Base-by-base conservation (phyloP, 2,888 invertebrate genomes). In the Protula sp. region DNA sequence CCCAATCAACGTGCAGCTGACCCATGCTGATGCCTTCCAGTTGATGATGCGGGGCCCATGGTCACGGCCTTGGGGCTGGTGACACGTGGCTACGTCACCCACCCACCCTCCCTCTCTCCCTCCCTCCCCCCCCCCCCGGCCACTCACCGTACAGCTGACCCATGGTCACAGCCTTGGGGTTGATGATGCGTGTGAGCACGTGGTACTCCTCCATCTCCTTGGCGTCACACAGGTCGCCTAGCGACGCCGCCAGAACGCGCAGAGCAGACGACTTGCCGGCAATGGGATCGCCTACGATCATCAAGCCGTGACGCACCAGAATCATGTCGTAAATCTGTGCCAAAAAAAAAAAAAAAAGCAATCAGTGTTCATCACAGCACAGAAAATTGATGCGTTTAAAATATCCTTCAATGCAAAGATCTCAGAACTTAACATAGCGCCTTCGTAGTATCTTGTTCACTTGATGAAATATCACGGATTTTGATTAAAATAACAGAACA, bases 1-100 rank as follows among this genome's bases (percentile, higher is more conserved):
- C n/a, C n/a, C n/a, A n/a, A 9, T 76, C 64, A n/a, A 80, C 80
- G 65, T 80, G 80, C 60, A 80, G 67, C 68, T 80, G 79, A 29
- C 78, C 79, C 77, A n/a, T n/a, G n/a, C n/a, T n/a, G n/a, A n/a
- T n/a, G n/a, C n/a, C n/a, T n/a, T n/a, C n/a, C n/a, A n/a, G n/a
- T n/a, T n/a, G n/a, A n/a, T n/a, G n/a, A n/a, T n/a, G n/a, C n/a
- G n/a, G n/a, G n/a, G n/a, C n/a, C n/a, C n/a, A 80, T 80, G 2
- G 76, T 76, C 4, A 80, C 72, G 3, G 80, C 79, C 62, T 80
- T 80, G 5, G 80, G 80, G 64, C 80, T 80, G 62, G 80, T 80
- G 47, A 80, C 74, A 48, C 70, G 62, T 66, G 68, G n/a, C n/a
- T n/a, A n/a, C n/a, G n/a, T n/a, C n/a, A n/a, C n/a, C n/a, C n/a